Evolutionary conservation across 2,888 invertebrate genomes (phyloP).

Genomic region (Temnothorax ravouxi): DNA sequence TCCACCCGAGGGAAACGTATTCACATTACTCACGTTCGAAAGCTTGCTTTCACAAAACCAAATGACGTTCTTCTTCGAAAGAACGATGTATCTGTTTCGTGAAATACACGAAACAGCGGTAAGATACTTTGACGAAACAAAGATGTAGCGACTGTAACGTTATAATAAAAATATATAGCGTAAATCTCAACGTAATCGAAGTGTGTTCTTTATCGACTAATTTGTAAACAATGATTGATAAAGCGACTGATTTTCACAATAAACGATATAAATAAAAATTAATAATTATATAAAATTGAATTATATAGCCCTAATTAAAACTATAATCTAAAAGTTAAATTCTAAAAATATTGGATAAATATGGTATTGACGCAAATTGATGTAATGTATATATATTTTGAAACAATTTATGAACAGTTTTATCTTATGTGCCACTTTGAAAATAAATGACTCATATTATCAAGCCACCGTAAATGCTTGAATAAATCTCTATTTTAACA

Average conservation of each 20-base stretch:
- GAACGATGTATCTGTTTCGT: conserved; percentile 35
- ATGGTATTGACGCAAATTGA: background rate
- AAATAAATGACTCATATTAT: conserved; percentile 22
- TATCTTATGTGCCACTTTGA: background rate
- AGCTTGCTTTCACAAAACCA: conserved; percentile 62
- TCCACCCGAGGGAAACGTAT: conserved; percentile 54
- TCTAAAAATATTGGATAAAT: background rate
- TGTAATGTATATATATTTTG: background rate
- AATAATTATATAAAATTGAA: conserved; percentile 1
- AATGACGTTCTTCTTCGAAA: conserved; percentile 59
- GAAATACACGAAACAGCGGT: conserved; percentile 11
- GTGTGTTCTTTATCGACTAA: background rate
- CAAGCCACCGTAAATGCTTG: conserved; percentile 23
- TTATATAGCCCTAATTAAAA: background rate
- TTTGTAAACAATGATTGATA: background rate
- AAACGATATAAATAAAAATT: background rate
- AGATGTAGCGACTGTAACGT: background rate
- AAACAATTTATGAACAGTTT: background rate
- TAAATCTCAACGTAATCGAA: background rate
- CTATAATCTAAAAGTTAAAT: background rate
- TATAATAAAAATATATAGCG: background rate
- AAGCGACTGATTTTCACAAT: background rate
- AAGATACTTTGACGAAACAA: conserved; percentile 4
- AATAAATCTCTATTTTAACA: conserved; percentile 42
- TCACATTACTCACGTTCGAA: conserved; percentile 67